Evolutionary conservation across 2,888 invertebrate genomes (phyloP).

Genomic region (Trachelus iudaicus): DNA sequence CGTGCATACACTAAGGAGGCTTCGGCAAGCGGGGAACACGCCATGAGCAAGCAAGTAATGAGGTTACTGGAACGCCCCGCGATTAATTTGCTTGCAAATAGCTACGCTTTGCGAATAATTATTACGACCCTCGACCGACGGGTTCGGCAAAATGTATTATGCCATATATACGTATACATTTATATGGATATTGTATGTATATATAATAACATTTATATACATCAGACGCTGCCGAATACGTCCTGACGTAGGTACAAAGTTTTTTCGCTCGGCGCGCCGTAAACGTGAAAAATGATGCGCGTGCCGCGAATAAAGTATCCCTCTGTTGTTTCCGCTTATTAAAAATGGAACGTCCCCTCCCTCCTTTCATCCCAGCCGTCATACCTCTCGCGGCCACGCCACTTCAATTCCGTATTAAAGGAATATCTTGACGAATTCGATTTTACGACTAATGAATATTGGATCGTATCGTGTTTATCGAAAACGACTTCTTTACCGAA

Average conservation of each 20-base stretch:
- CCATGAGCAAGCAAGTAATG: constrained; percentile 41
- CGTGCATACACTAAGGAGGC: neutral
- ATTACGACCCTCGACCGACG: constrained; percentile 14
- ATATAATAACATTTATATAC: neutral
- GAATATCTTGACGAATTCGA: neutral
- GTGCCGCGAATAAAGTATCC: neutral
- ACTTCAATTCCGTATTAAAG: neutral
- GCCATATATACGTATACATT: neutral
- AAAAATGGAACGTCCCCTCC: neutral
- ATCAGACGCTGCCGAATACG: neutral
- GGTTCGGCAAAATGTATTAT: neutral
- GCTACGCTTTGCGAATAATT: constrained; percentile 40
- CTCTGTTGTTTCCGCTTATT: neutral
- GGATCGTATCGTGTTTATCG: neutral
- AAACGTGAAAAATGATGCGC: neutral
- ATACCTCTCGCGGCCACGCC: neutral
- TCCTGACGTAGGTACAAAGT: neutral
- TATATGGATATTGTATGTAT: neutral
- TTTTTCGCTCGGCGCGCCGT: neutral
- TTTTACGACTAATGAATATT: neutral
- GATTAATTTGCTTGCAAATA: constrained; percentile 51
- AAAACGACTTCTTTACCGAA: neutral
- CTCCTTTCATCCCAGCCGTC: neutral
- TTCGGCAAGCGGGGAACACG: neutral
- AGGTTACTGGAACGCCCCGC: constrained; percentile 52